Evolutionary conservation across 2,888 invertebrate species (phyloP).

Genomic region (Thymelicus lineola): DNA sequence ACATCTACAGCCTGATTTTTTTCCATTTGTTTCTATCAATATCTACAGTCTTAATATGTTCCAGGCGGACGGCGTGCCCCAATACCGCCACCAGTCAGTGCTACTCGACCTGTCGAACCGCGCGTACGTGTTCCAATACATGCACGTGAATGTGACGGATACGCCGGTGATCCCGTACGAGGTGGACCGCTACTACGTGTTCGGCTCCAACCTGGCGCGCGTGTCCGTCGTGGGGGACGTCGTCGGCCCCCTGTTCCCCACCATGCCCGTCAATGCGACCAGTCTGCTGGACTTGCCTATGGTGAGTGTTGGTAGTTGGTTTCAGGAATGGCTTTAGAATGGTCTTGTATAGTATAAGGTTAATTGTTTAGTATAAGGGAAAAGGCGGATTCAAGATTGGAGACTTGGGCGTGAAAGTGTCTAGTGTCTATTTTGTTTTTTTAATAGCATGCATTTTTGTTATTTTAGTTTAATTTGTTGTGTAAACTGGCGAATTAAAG

Average conservation of each 20-base stretch:
- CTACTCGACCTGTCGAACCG: conserved; percentile 96
- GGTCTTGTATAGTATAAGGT: too few relatives aligned
- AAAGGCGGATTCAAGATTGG: too few relatives aligned
- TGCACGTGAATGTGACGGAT: conserved; percentile 98
- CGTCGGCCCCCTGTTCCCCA: conserved; percentile 96
- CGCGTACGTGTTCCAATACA: conserved; percentile 96
- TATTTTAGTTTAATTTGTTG: too few relatives aligned
- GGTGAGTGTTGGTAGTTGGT: conserved; percentile 66
- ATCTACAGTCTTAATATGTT: neutral
- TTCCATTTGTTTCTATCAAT: too few relatives aligned
- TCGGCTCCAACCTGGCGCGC: conserved; percentile 94
- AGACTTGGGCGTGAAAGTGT: neutral
- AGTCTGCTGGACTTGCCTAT: conserved; percentile 92
- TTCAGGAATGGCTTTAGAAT: too few relatives aligned
- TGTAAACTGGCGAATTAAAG: too few relatives aligned
- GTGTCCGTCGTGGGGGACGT: conserved; percentile 96
- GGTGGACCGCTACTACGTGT: conserved; percentile 94
- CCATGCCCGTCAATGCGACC: conserved; percentile 95
- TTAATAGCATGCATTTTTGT: too few relatives aligned
- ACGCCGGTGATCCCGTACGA: conserved; percentile 96
- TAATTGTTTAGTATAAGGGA: too few relatives aligned
- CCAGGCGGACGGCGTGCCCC: conserved; percentile 95
- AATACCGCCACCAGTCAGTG: conserved; percentile 96
- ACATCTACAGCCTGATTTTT: too few relatives aligned
- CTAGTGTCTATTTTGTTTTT: too few relatives aligned